These are phyloP conservation scores for Acrobasis suavella DNA, from an alignment of 2,888 invertebrate species.

Conservation along the genomic window DNA sequence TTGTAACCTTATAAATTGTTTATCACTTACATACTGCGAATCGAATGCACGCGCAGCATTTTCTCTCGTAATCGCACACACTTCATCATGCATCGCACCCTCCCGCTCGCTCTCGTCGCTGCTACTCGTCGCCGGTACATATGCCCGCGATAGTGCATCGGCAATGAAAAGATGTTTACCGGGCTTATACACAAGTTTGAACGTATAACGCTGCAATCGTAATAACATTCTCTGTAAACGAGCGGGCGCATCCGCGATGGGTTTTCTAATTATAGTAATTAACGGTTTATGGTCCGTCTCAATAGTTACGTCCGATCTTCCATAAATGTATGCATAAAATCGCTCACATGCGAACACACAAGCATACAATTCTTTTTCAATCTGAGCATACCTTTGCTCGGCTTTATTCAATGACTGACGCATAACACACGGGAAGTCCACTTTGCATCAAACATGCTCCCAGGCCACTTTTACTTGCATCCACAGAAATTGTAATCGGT, in stretches of 20 bases:
- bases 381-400: constrained; percentile 22
- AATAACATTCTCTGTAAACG: constrained; percentile 30
- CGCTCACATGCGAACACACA: constrained; percentile 34
- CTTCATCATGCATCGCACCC: constrained; percentile 24
- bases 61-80: constrained; percentile 19
- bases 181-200: constrained; percentile 25
- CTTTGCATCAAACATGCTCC: constrained; percentile 35
- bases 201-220: constrained; percentile 25
- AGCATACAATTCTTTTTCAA: constrained; percentile 32
- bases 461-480: constrained; percentile 33
- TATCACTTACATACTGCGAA: constrained; percentile 23
- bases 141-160: constrained; percentile 33
- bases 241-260: constrained; percentile 25
- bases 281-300: constrained; percentile 28
- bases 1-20: constrained; percentile 28
- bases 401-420: constrained; percentile 31
- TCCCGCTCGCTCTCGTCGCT: constrained; percentile 13
- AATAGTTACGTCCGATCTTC: constrained; percentile 24
- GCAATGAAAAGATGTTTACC: constrained; percentile 35
- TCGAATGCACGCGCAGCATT: constrained; percentile 11
- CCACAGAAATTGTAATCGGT: constrained; percentile 28
- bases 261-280: constrained; percentile 28
- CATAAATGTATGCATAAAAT: constrained; percentile 31
- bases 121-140: neutral
- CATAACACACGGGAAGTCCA: constrained; percentile 33